Percentiles rank a stretch among this genome's conserved stretches.
Conservation (phyloP, 1,140 invertebrate species). For the Odontomachus brunneus region DNA sequence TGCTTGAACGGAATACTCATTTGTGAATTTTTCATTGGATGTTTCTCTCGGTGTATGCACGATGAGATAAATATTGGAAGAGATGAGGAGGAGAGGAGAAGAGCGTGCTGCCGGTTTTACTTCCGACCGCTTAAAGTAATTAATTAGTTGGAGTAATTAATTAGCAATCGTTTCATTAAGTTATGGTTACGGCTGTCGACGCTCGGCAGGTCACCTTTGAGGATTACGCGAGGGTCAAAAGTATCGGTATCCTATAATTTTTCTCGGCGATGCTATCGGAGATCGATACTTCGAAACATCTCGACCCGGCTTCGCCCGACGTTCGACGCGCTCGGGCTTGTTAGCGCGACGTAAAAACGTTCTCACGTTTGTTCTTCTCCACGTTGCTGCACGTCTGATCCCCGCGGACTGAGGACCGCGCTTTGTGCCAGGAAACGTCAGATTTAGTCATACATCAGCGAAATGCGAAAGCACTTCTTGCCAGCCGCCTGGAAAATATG, state of each 20-base stretch:
- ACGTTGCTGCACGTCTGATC: conserved; percentile 9
- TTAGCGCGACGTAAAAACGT: conserved; percentile 15
- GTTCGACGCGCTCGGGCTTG: background rate
- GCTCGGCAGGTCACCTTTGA: no score
- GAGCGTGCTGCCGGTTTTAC: background rate
- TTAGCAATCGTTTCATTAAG: background rate
- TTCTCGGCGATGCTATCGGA: background rate
- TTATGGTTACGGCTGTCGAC: background rate
- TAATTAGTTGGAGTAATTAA: conserved; percentile 6
- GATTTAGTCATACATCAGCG: conserved; percentile 54
- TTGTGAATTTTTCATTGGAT: no score
- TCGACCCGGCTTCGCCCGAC: background rate
- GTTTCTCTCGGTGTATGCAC: no score
- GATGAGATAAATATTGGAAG: background rate
- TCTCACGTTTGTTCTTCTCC: conserved; percentile 34
- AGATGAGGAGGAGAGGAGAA: background rate
- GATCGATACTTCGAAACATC: conserved; percentile 27
- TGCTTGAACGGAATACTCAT: no score
- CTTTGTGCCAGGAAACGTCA: conserved; percentile 32
- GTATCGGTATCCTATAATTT: conserved; percentile 32
- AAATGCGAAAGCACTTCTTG: conserved; percentile 37
- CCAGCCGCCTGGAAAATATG: conserved; percentile 42
- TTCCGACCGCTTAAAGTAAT: background rate
- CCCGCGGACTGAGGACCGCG: conserved; percentile 9
- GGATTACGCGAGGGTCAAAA: background rate